Evolutionary conservation across 2,113 vertebrate species (phyloP).

Genomic region (Neotoma lepida): DNA sequence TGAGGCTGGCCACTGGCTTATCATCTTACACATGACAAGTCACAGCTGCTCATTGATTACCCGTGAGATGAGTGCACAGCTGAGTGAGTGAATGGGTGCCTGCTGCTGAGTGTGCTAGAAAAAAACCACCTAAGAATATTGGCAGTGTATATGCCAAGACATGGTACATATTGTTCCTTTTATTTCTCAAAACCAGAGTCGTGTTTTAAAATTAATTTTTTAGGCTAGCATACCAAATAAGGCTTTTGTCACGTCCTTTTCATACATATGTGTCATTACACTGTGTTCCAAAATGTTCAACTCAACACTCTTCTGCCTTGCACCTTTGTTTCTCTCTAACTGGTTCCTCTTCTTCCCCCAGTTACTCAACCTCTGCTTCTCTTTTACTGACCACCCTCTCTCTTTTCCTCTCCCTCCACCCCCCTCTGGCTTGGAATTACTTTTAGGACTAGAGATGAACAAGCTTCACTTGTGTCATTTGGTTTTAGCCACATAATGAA

Average conservation of each 20-base stretch:
- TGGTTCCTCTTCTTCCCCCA: not conserved
- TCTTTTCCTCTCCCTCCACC: too few relatives aligned
- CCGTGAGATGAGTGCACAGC: not conserved
- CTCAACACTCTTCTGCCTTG: not conserved
- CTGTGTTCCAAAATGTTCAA: not conserved
- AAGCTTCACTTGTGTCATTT: not conserved
- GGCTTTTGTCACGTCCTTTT: not conserved
- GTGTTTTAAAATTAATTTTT: not conserved
- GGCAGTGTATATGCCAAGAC: not conserved
- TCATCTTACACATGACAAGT: not conserved
- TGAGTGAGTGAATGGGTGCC: too few relatives aligned
- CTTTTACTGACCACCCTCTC: too few relatives aligned
- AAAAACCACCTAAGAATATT: not conserved
- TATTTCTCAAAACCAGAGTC: not conserved
- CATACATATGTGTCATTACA: not conserved
- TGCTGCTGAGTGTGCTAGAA: accelerated
- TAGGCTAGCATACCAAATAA: not conserved
- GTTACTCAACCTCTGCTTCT: not conserved
- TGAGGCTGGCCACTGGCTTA: not conserved
- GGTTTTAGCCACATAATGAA: not conserved
- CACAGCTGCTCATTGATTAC: not conserved
- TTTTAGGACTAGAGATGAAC: not conserved
- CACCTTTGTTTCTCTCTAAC: not conserved
- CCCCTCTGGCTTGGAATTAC: not conserved
- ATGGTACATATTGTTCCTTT: not conserved